A percentile compares a stretch with the other conserved stretches of the same genome.
phyloP scores from a whole-genome alignment of 2,888 invertebrate genomes.

The Helicoverpa assulta region DNA sequence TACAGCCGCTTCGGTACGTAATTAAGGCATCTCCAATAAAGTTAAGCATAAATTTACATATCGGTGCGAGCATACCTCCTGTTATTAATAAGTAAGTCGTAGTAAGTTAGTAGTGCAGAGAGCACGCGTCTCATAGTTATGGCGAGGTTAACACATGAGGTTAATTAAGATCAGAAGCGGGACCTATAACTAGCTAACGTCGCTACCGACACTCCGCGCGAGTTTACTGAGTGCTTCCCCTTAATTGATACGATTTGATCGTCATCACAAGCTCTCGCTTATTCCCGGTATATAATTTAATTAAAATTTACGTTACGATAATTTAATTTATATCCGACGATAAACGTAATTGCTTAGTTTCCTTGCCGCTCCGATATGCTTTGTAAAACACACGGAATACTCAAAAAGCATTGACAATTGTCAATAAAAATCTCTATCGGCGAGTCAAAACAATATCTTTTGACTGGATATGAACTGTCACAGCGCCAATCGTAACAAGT shows the following conservation, averaged over 20 bases:
- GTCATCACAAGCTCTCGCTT: slow-evolving; percentile 79
- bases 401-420: slow-evolving; percentile 73
- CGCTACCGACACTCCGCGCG: slow-evolving; percentile 76
- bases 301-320: slow-evolving; percentile 74
- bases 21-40: slow-evolving; percentile 80
- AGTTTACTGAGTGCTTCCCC: slow-evolving; percentile 81
- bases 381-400: slow-evolving; percentile 67
- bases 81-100: slow-evolving; percentile 81
- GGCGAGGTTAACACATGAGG: slow-evolving; percentile 87
- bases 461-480: slow-evolving; percentile 66
- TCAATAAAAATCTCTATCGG: slow-evolving; percentile 68
- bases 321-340: slow-evolving; percentile 67
- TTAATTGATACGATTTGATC: slow-evolving; percentile 88
- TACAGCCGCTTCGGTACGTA: slow-evolving; percentile 72
- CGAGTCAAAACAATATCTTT: slow-evolving; percentile 69
- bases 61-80: slow-evolving; percentile 73
- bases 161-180: slow-evolving; percentile 88
- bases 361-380: slow-evolving; percentile 31
- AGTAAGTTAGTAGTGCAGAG: slow-evolving; percentile 74
- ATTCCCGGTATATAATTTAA: slow-evolving; percentile 77
- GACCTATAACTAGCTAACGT: slow-evolving; percentile 84
- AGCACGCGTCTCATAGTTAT: slow-evolving; percentile 81
- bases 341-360: slow-evolving; percentile 65
- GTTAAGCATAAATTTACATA: slow-evolving; percentile 85
- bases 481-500: slow-evolving; percentile 71